Base-by-base conservation (phyloP, 2,113 vertebrate species). In the Plecotus auritus region DNA sequence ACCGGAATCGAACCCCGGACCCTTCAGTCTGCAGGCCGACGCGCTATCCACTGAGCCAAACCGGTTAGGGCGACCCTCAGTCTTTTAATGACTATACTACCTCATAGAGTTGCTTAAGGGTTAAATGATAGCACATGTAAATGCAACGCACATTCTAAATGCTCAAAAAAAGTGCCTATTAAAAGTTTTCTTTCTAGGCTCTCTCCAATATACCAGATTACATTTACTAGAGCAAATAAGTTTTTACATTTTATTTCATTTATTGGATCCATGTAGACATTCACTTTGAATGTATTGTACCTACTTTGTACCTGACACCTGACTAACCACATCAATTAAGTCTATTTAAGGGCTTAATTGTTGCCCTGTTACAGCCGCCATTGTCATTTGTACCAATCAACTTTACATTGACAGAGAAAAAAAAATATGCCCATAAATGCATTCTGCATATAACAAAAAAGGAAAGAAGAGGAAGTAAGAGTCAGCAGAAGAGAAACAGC, bases 311-410 rank as follows among this genome's bases (percentile, higher is more conserved):
- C 32, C 8, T 76, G 37, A 11, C 37, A 66, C n/a, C 8, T 8
- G 17, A 2, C 2, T 13, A 64, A 32, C 2, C 9, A 13, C 8
- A 7, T 23, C 4, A 7, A 0, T 28, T n/a, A 59, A 54, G 4
- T 11, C n/a, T 73, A n/a, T 47, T 54, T 40, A 7, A 18, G 9
- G 5, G 30, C 40, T 28, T n/a, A n/a, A n/a, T 3, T 66, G 4
- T 26, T 49, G 30, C 32, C 17, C n/a, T 90, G 14, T 6, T 47
- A 32, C 2, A 4, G 8, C 18, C 49, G 1, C 35, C 20, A 61
- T 45, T 77, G 9, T 13, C 12, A 4, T 5, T 66, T 14, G 45
- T 47, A 2, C 2, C 28, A 3, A 2, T 61, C 49, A 47, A 18
- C 14, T 2, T n/a, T 49, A 88, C 26, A 13, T 11, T 64, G 76